A percentile compares a stretch with the other conserved stretches of the same genome.
phyloP scores from a whole-genome alignment of 1,140 invertebrate species.

The Diuraphis noxia region DNA sequence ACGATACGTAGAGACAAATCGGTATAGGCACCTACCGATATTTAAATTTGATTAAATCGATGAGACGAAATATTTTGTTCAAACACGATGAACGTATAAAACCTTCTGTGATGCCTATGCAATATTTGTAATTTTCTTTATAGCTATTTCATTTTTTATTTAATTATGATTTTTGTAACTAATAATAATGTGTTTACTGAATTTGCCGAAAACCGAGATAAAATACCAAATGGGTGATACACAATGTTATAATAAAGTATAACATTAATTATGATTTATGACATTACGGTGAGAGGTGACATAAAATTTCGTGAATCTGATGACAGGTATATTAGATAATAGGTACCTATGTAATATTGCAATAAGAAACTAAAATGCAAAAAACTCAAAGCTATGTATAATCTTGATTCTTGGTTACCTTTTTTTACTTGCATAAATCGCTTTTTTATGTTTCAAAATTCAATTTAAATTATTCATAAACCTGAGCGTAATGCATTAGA shows the following conservation, averaged over 20 bases:
- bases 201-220: neutral
- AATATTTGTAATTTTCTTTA: neutral
- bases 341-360: too few relatives aligned
- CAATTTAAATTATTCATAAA: neutral
- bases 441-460: slow-evolving; percentile 1
- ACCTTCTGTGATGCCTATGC: neutral
- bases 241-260: neutral
- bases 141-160: neutral
- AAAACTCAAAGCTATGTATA: neutral
- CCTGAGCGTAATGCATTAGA: neutral
- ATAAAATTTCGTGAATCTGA: neutral
- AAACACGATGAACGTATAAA: neutral
- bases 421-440: neutral
- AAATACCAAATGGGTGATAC: neutral
- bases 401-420: neutral
- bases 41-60: neutral
- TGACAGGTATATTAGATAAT: neutral
- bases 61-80: neutral
- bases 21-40: neutral
- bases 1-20: neutral
- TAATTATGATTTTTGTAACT: neutral
- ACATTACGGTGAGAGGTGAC: neutral
- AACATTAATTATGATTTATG: too few relatives aligned
- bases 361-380: neutral
- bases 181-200: neutral